Evolutionary conservation across 2,888 invertebrate genomes (phyloP), one percentile per base, ranked within the genome.

Genomic region (Leptopterna dolabrata): DNA sequence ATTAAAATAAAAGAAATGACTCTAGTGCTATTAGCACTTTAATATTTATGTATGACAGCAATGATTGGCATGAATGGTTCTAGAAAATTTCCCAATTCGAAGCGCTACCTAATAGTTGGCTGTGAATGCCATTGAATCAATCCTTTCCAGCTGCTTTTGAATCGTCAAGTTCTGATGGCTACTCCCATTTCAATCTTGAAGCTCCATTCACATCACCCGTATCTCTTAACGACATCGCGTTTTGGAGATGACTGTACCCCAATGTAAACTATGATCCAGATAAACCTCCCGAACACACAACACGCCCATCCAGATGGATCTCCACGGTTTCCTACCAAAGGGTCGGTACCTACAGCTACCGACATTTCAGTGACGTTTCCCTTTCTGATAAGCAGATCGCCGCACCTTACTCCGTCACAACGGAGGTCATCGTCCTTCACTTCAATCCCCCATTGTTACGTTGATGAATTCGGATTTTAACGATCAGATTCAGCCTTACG

Each of bases 221-320:
- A 47, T 47, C 47, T 47, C 47, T 13, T 47, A 47, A 47, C 47
- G 47, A 13, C 14, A 47, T 47, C 47, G 47, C 16, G 47, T 47
- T 47, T 47, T 47, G 47, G 16, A 47, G 47, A 47, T 4, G 47
- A 47, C 47, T 47, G 47, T 47, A 47, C 47, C 70, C 16, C 70
- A 70, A 70, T 70, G 70, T 70, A 24, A 70, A 70, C 70, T 70
- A 70, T 70, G 70, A 70, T 70, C 70, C 9, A 70, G 70, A 70
- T 70, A 70, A 70, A 29, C 47, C 16, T 16, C 47, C 47, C 13
- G 47, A 13, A 13, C 13, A 47, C 13, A 13, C 3, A 13, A 13
- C 47, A 47, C 47, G 13, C 16, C 47, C 47, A 47, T 16, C 47
- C 47, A 7, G 47, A 47, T 3, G 47, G 16, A 2, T 36, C 36